Conservation (phyloP, 2,888 invertebrate genomes). For the Lasiommata megera region DNA sequence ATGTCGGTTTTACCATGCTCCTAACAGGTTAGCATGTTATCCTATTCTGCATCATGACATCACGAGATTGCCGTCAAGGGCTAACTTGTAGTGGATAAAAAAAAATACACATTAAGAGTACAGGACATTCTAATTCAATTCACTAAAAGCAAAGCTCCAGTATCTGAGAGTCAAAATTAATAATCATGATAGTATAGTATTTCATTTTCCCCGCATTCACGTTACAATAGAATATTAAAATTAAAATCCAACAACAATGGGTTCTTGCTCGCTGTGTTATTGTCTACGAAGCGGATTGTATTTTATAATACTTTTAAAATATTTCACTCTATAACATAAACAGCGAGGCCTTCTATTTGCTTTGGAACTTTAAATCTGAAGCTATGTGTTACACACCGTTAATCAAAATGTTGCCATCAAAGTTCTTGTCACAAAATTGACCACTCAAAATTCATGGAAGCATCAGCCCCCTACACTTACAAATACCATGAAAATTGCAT, state of each 20-base stretch:
- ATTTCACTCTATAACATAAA: neutral
- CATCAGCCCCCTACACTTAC: no score
- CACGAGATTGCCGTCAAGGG: no score
- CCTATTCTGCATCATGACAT: no score
- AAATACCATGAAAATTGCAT: no score
- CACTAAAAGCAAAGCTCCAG: neutral
- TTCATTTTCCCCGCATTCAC: slow-evolving; percentile 41
- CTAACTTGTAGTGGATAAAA: no score
- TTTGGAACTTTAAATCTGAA: neutral
- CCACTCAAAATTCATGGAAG: no score
- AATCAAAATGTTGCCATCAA: no score
- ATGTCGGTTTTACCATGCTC: no score
- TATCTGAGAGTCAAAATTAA: neutral
- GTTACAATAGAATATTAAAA: slow-evolving; percentile 35
- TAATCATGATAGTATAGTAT: slow-evolving; percentile 11
- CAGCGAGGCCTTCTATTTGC: neutral
- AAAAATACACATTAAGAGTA: no score
- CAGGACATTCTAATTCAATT: neutral
- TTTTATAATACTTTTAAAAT: neutral
- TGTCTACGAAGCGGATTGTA: slow-evolving; percentile 6
- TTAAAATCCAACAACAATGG: slow-evolving; percentile 24
- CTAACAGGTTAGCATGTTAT: no score
- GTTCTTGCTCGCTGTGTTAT: slow-evolving; percentile 19
- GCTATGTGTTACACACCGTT: no score
- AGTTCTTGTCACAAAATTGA: no score